Percentiles rank a stretch among this genome's conserved stretches.
Evolutionary conservation across 35 echinoderm and acorn worm genomes (phyloP).

Genomic region (Eucidaris tribuloides): DNA sequence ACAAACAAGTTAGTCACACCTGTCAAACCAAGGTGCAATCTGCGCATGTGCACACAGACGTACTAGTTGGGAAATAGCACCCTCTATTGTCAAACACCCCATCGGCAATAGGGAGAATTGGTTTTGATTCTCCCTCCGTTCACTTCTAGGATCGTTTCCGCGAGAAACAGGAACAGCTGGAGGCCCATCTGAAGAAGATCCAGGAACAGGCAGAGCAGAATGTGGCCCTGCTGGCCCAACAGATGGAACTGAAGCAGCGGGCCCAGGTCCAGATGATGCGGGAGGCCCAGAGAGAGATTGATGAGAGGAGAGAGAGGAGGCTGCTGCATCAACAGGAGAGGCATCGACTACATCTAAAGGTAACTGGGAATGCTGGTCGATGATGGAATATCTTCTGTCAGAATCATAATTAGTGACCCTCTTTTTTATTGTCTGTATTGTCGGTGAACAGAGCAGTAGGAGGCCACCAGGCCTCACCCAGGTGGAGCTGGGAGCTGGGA

Average conservation of each 20-base stretch:
- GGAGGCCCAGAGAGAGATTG: conserved; percentile 48
- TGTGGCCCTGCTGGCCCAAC: conserved; percentile 40
- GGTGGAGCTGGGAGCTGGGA: no score
- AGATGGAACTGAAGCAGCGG: conserved; percentile 41
- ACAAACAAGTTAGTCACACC: no score
- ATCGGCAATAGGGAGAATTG: not conserved
- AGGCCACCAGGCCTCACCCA: no score
- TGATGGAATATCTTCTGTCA: no score
- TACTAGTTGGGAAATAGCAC: no score
- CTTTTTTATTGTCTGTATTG: no score
- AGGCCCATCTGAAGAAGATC: conserved; percentile 28
- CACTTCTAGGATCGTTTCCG: conserved; percentile 18
- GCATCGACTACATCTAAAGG: conserved; percentile 67
- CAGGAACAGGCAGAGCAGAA: conserved; percentile 47
- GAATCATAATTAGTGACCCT: no score
- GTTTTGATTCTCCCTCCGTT: not conserved
- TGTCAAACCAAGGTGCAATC: no score
- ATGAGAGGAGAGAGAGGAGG: conserved; percentile 56
- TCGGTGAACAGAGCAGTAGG: no score
- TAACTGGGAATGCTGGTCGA: conserved; percentile 46
- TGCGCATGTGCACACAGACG: no score
- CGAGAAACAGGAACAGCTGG: conserved; percentile 22
- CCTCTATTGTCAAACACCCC: no score
- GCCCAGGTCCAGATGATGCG: conserved; percentile 49
- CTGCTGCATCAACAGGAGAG: conserved; percentile 63